Conservation (phyloP, 2,888 invertebrate species). For the Scaptomyza flava region DNA sequence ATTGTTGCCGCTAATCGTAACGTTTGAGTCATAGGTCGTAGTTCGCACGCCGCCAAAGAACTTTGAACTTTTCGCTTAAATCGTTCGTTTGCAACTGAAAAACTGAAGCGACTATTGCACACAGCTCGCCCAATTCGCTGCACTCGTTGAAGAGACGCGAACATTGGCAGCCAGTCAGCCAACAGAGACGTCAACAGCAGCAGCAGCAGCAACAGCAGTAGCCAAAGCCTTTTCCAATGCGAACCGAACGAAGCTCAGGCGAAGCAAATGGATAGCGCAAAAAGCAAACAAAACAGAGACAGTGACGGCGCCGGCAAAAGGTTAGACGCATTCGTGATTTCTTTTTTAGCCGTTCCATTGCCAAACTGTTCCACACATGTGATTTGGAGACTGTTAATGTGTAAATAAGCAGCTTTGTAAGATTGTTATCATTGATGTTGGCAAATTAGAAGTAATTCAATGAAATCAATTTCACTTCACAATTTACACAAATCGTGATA, state of each 20-base stretch:
- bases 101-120: slow-evolving; percentile 80
- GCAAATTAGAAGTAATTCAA: not conserved
- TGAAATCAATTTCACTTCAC: not conserved
- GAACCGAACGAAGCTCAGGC: slow-evolving; percentile 45
- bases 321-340: slow-evolving; percentile 47
- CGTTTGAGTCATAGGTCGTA: slow-evolving; percentile 16
- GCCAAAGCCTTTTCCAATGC: slow-evolving; percentile 59
- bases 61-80: slow-evolving; percentile 80
- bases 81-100: slow-evolving; percentile 83
- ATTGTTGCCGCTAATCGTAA: slow-evolving; percentile 15
- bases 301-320: slow-evolving; percentile 35
- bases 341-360: slow-evolving; percentile 39
- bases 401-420: slow-evolving; percentile 14
- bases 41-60: slow-evolving; percentile 59
- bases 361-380: slow-evolving; percentile 44
- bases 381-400: not conserved
- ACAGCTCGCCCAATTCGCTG: slow-evolving; percentile 63
- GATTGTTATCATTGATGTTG: not conserved
- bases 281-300: slow-evolving; percentile 61
- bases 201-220: slow-evolving; percentile 16
- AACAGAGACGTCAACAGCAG: slow-evolving; percentile 35
- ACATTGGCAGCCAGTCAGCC: slow-evolving; percentile 41
- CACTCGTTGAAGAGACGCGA: slow-evolving; percentile 54
- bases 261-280: slow-evolving; percentile 37
- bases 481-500: not conserved